Evolutionary conservation across 2,888 invertebrate genomes (phyloP), one percentile per base, ranked within the genome.

Genomic region (Clusia tigrina): DNA sequence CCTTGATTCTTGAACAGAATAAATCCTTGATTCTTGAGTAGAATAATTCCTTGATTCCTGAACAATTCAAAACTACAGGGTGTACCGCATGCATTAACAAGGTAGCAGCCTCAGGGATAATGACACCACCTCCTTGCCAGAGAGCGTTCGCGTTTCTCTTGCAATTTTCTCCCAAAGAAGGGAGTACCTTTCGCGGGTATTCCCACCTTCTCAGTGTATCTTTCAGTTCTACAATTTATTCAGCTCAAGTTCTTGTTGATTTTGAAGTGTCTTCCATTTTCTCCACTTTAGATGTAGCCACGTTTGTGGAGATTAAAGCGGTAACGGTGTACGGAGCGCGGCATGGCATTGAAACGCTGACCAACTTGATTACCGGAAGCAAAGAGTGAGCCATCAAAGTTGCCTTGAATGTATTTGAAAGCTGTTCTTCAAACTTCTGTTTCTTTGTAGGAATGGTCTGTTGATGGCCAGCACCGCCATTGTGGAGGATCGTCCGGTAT

Each of bases 401-500:
- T 9, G 3, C 6, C 1, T 18, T 37, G 17, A 17, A 20, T 20
- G 37, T 53, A 20, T 52, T 6, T 10, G 1, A 1, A 52, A 51
- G 48, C 15, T 15, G 1, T n/a, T n/a, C n/a, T 42, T 15, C 12
- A 32, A 32, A 1, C 24, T 22, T 46, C 10, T 20, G 15, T 37
- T 17, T 17, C 3, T 20, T 59, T 64, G n/a, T 24, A 79, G 83
- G 62, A 86, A 86, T 60, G 87, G 88, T 25, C 85, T 93, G 6
- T 86, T 88, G 0, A 85, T 92, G 52, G 85, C 90, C 0, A 84
- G 87, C 2, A 86, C 86, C 1, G 91, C 89, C 0, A 86, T 85
- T 62, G 88, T 96, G 63, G 83, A 85, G 1, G 98, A 98, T 81
- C 87, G 87, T 62, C 98, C 98, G 0, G 85, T 88, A 0, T 98